Percentiles rank a stretch among this genome's conserved stretches.
Conservation (phyloP, 2,888 invertebrate species). For the Stomorhina lunata region DNA sequence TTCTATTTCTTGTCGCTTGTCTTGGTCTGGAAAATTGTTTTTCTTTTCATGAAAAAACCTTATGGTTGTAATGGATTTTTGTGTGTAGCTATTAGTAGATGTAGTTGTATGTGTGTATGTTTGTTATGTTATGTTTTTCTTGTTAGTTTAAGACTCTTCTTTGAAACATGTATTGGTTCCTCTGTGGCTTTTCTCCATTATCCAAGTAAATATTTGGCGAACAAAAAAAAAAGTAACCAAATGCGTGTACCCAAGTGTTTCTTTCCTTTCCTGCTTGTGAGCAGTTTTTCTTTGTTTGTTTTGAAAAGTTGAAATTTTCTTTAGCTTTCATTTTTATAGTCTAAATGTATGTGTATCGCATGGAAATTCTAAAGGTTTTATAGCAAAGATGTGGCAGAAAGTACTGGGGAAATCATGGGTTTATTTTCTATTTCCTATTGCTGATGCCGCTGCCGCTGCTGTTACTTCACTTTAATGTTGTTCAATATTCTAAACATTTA, state of each 20-base stretch:
- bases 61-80: slow-evolving; percentile 42
- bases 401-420: slow-evolving; percentile 20
- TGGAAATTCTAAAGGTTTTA: neutral
- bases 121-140: neutral
- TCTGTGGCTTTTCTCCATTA: slow-evolving; percentile 19
- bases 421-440: slow-evolving; percentile 29
- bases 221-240: neutral
- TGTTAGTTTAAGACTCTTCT: neutral
- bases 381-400: neutral
- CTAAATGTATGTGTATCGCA: neutral
- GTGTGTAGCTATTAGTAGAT: neutral
- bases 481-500: slow-evolving; percentile 21
- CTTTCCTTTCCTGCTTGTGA: neutral
- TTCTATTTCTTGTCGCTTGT: neutral
- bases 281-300: slow-evolving; percentile 11
- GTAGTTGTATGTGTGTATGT: neutral
- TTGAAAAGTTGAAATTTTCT: slow-evolving; percentile 11
- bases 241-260: slow-evolving; percentile 21
- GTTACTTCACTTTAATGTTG: neutral
- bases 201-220: neutral
- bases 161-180: slow-evolving; percentile 21
- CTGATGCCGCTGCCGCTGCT: neutral
- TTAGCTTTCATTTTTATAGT: neutral
- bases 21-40: slow-evolving; percentile 11
- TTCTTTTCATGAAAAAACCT: neutral